Percentiles rank a stretch among this genome's conserved stretches.
Evolutionary conservation across 1,140 invertebrate genomes (phyloP).

Genomic region (Temnothorax longispinosus): DNA sequence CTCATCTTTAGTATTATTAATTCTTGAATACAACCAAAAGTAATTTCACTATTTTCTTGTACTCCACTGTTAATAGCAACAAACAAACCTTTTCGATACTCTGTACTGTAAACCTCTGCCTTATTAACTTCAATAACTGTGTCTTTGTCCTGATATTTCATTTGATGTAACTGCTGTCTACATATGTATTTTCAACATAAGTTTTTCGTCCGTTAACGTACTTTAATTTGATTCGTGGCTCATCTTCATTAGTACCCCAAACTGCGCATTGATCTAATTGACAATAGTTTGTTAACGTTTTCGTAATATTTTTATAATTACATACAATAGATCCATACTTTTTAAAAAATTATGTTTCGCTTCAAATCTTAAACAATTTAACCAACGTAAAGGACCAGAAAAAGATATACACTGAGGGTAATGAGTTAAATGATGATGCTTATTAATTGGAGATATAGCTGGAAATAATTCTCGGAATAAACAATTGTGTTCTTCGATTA

Average conservation of each 20-base stretch:
- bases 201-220: background rate
- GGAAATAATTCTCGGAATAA: slow-evolving; percentile 1
- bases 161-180: background rate
- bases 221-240: background rate
- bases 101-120: background rate
- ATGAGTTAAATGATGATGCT: background rate
- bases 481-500: background rate
- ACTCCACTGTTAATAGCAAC: background rate
- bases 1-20: background rate
- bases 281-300: background rate
- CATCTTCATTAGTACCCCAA: background rate
- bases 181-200: background rate
- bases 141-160: background rate
- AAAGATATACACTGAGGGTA: slow-evolving; percentile 3
- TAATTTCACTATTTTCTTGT: background rate
- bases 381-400: background rate
- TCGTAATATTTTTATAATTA: slow-evolving; percentile 4
- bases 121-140: background rate
- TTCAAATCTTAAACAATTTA: background rate
- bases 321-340: slow-evolving; percentile 3
- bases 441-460: slow-evolving; percentile 6
- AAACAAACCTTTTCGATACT: background rate
- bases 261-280: background rate
- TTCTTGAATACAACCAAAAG: background rate
- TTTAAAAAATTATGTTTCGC: slow-evolving; percentile 2